Evolutionary conservation across 1,140 invertebrate genomes (phyloP), one percentile per base, ranked within the genome.

Genomic region (Galendromus occidentalis): DNA sequence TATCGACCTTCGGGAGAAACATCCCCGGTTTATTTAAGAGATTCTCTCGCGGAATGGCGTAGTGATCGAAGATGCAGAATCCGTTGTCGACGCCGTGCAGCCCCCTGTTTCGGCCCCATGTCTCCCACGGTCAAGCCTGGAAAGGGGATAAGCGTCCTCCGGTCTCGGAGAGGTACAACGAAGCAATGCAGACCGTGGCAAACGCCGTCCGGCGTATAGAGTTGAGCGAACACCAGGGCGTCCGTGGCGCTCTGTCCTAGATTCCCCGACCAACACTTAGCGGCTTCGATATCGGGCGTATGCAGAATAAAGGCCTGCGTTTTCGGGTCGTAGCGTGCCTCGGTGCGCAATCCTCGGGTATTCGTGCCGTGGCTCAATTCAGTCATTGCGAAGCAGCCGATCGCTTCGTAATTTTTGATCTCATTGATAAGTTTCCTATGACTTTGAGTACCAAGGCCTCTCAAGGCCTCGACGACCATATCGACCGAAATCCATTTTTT

Each of bases 321-420:
- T 22, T 75, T 75, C 0, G 82, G 78, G 75, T 95, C 87, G 74
- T 87, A 97, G 0, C 82, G 89, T 2, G 92, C 91, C 22, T 83
- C 88, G 0, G 93, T 96, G 69, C 86, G 81, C 80, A 96, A 86
- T 42, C 83, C 84, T 71, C 88, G 89, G 1, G 88, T 89, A 75
- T 97, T 93, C 45, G 88, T 91, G 0, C 93, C 93, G 78, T 97
- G 92, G 44, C 86, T 82, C 29, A 96, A 80, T 79, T 97, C 93
- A 17, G 93, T 97, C 64, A 97, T 75, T 1, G 87, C 86, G 75
- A 95, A 85, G 73, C 86, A 90, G 1, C 88, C 85, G 66, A 84
- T 77, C 28, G 85, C 84, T 76, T 86, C 79, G 72, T 83, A 80
- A 65, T 81, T 79, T 73, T 82, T 81, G 20, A 85, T 81, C 17